These are phyloP conservation scores for Julus scandinavius DNA, from an alignment of 2,888 invertebrate species.

Conservation along the genomic window DNA sequence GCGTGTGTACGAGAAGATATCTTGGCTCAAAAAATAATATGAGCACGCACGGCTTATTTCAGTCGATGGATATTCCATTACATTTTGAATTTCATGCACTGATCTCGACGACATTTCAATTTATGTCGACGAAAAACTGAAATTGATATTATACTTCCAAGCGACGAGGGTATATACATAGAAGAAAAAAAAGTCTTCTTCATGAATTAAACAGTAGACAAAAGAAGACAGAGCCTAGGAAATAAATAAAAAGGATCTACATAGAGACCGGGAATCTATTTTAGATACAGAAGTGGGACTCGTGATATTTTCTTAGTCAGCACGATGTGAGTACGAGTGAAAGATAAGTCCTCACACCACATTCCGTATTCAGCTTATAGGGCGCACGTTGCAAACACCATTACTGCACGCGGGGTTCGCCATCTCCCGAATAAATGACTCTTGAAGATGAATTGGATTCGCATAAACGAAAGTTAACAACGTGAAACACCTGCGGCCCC, in stretches of 20 bases:
- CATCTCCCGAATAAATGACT: constrained; percentile 52
- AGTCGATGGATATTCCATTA: constrained; percentile 15
- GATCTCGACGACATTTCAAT: constrained; percentile 29
- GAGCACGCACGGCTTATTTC: not conserved
- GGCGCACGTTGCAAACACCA: not conserved
- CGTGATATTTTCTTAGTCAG: constrained; percentile 37
- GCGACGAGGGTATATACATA: not conserved
- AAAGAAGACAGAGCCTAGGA: not conserved
- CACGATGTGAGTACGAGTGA: not conserved
- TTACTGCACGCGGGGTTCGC: not conserved
- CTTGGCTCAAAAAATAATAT: not conserved
- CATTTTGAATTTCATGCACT: constrained; percentile 7
- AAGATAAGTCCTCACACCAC: not conserved
- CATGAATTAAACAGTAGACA: constrained; percentile 34
- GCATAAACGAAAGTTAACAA: constrained; percentile 55
- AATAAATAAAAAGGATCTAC: constrained; percentile 46
- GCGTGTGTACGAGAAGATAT: not conserved
- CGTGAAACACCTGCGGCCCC: constrained; percentile 49
- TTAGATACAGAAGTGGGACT: constrained; percentile 18
- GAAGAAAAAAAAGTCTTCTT: not conserved
- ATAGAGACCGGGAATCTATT: not conserved
- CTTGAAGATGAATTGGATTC: constrained; percentile 56
- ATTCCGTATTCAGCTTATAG: not conserved
- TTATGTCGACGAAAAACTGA: constrained; percentile 26
- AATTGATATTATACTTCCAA: not conserved